Evolutionary conservation across 2,797 vertebrate genomes (phyloP), one percentile per base, ranked within the genome.

Genomic region (Sebastes oblongus): DNA sequence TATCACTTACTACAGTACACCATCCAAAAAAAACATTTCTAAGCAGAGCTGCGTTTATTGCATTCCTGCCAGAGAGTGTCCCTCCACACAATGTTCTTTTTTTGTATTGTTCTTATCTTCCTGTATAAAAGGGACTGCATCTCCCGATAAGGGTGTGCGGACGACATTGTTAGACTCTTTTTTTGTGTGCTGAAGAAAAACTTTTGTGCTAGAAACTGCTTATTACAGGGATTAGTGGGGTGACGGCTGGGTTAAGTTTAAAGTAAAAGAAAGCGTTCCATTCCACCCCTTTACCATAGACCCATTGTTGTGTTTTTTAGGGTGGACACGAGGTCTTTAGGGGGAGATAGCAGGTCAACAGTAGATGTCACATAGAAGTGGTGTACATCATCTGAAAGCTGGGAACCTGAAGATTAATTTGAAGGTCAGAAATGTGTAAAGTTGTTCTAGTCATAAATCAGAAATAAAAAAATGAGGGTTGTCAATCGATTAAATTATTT

Each of bases 71-170:
- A 58, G 12, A 62, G 16, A 62, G 18, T 6, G 24, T 60, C 34
- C 55, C n/a, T 66, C 16, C 61, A 71, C 18, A 66, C 46, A 56
- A 12, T 27, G 11, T 20, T 18, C 3, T 78, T 66, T 66, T 55
- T 71, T 70, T 71, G 5, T 62, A 12, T 66, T 71, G 30, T 67
- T 56, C 66, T 71, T 64, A 58, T 75, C 55, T 27, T 75, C 13
- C 39, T 60, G 16, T 71, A 61, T 54, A 67, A 81, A 73, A 67
- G 10, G 4, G 29, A 72, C 7, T 36, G 62, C 46, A 72, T 80
- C 72, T 77, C 22, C 50, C 2, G 5, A 81, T 67, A 72, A 76
- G 18, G 3, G 12, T 54, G 8, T 34, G 11, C 72, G n/a, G 52
- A 64, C 2, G 6, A 32, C 62, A 55, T 54, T 42, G 24, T 75